phyloP scores from a whole-genome alignment of 92 coral and sea anemone genomes.

The Metridium senile region DNA sequence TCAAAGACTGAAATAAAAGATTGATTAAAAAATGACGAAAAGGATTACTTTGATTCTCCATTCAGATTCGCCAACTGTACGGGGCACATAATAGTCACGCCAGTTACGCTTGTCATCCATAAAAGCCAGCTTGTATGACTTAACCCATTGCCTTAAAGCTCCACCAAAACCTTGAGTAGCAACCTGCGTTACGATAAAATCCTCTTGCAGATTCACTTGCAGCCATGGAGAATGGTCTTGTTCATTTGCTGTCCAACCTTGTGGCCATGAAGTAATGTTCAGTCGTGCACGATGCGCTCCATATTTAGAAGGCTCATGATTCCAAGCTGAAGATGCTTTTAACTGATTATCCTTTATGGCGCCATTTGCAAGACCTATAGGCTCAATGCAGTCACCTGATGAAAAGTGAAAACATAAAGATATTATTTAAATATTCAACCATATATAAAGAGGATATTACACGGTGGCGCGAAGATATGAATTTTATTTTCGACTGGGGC shows the following conservation, averaged over 20 bases:
- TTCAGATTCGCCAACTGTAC: conserved; percentile 26
- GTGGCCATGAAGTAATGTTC: conserved; percentile 67
- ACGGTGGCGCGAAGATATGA: too few species aligned
- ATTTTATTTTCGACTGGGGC: too few species aligned
- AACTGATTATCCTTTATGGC: conserved; percentile 58
- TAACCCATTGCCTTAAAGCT: conserved; percentile 62
- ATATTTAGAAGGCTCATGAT: conserved; percentile 38
- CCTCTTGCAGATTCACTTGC: conserved; percentile 49
- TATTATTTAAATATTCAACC: neutral
- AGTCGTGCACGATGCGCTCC: conserved; percentile 71
- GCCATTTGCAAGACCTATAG: conserved; percentile 62
- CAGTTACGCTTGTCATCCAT: conserved; percentile 45
- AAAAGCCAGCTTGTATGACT: conserved; percentile 62
- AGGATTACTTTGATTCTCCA: conserved; percentile 71
- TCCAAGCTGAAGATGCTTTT: conserved; percentile 71
- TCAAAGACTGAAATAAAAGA: too few species aligned
- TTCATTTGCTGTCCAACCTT: conserved; percentile 71
- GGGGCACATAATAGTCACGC: conserved; percentile 56
- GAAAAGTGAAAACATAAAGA: too few species aligned
- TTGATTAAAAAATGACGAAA: too few species aligned
- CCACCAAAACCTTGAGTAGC: conserved; percentile 87
- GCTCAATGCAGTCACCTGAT: conserved; percentile 60
- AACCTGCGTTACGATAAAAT: conserved; percentile 49
- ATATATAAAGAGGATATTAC: too few species aligned
- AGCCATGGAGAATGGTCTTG: conserved; percentile 65